Evolutionary conservation across 2,113 vertebrate species (phyloP).

Genomic region (Hippocampus mohnikei): DNA sequence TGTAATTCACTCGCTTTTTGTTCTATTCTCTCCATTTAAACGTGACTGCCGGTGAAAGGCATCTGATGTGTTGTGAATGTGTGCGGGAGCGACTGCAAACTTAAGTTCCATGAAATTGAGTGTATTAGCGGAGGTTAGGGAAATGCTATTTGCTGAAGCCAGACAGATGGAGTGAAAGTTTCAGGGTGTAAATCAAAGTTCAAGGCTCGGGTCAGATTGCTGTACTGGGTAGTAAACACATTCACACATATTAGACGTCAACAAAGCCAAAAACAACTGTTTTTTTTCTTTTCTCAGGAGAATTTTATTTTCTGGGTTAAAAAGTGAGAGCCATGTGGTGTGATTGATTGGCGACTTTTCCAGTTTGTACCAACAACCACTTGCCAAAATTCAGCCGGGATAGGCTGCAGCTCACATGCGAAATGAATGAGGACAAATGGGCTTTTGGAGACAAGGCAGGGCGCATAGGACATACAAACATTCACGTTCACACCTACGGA

Average conservation of each 20-base stretch:
- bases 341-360: background rate
- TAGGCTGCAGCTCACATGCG: background rate
- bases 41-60: slow-evolving; percentile 28
- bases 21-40: slow-evolving; percentile 23
- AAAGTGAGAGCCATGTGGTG: background rate
- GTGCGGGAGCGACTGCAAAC: slow-evolving; percentile 32
- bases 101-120: slow-evolving; percentile 68
- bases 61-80: slow-evolving; percentile 11
- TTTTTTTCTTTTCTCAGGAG: background rate
- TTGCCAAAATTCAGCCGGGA: background rate
- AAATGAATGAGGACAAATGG: too few relatives aligned
- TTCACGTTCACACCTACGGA: too few relatives aligned
- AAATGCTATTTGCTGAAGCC: slow-evolving; percentile 77
- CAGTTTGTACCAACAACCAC: background rate
- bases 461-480: too few relatives aligned
- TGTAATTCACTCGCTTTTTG: slow-evolving; percentile 32
- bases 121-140: slow-evolving; percentile 64
- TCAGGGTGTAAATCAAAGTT: slow-evolving; percentile 72
- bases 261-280: background rate
- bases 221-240: background rate
- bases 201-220: slow-evolving; percentile 50
- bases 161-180: slow-evolving; percentile 58
- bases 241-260: background rate
- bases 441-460: too few relatives aligned
- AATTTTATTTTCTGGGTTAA: background rate